These are phyloP conservation scores for Tachysurus fulvidraco DNA, from an alignment of 2,113 vertebrate genomes.

Conservation along the genomic window DNA sequence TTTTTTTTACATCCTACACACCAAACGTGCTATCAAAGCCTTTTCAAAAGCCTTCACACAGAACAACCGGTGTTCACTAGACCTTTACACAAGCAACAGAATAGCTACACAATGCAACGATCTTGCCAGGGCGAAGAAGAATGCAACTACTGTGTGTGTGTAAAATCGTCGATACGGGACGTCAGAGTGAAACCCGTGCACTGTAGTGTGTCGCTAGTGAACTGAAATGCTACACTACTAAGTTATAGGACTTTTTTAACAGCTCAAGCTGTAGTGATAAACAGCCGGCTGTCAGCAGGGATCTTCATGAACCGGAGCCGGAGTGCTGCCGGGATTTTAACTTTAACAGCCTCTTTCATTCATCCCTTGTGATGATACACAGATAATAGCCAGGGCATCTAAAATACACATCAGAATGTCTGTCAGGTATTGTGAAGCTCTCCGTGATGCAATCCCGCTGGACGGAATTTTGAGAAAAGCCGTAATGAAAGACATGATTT, in stretches of 20 bases:
- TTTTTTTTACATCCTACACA: constrained; percentile 10
- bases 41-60: not conserved
- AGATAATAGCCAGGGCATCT: constrained; percentile 17
- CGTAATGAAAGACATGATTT: constrained; percentile 24
- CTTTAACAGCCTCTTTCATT: constrained; percentile 23
- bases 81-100: not conserved
- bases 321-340: not conserved
- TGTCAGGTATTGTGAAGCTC: not conserved
- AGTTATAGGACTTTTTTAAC: not conserved
- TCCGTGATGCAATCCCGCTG: not conserved
- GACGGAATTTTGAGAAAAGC: not conserved
- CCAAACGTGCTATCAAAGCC: not conserved
- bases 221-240: constrained; percentile 10
- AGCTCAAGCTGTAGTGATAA: not conserved
- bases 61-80: not conserved
- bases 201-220: not conserved
- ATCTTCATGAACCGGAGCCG: constrained; percentile 2
- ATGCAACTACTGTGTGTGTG: not conserved
- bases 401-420: constrained; percentile 26
- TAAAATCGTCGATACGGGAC: not conserved
- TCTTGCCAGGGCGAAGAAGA: not conserved
- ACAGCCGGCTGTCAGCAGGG: constrained; percentile 19
- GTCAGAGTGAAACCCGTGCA: not conserved
- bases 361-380: constrained; percentile 11
- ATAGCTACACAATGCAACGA: not conserved